A percentile compares a stretch with the other conserved stretches of the same genome.
These are phyloP conservation scores for Sebastes umbrosus DNA, from an alignment of 2,797 vertebrate genomes.

Conservation along the genomic window DNA sequence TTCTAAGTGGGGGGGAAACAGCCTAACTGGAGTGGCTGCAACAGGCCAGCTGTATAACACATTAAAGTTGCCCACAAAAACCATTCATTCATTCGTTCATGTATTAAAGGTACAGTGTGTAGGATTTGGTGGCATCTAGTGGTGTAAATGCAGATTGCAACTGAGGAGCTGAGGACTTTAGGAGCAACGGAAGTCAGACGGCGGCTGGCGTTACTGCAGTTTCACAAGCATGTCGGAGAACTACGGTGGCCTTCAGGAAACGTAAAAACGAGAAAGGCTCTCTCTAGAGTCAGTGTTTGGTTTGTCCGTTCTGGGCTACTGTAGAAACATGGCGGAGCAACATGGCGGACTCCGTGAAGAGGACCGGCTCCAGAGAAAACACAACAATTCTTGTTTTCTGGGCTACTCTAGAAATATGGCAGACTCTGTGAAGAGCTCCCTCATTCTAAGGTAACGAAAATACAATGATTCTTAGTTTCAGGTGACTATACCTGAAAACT, in stretches of 20 bases:
- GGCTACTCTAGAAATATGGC: no score
- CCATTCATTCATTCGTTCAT: neutral
- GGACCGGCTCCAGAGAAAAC: accelerated
- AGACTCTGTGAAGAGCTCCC: no score
- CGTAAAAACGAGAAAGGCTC: accelerated
- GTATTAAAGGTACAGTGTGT: neutral
- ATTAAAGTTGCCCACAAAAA: neutral
- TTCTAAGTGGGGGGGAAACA: neutral
- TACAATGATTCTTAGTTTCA: no score
- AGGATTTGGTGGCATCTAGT: neutral
- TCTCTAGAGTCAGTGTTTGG: neutral
- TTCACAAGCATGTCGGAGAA: neutral
- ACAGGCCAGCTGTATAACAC: neutral
- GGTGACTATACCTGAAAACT: no score
- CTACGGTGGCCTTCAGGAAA: neutral
- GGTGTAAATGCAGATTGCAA: neutral
- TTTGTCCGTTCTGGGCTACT: neutral
- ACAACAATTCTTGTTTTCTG: no score
- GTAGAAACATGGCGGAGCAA: neutral
- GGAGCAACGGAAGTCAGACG: neutral
- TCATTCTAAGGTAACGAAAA: no score
- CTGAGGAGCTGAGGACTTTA: neutral
- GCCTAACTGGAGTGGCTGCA: neutral
- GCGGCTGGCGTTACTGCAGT: neutral
- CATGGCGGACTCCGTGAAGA: no score